Conservation (phyloP, 2,888 invertebrate species). For the Sthenelais limicola region DNA sequence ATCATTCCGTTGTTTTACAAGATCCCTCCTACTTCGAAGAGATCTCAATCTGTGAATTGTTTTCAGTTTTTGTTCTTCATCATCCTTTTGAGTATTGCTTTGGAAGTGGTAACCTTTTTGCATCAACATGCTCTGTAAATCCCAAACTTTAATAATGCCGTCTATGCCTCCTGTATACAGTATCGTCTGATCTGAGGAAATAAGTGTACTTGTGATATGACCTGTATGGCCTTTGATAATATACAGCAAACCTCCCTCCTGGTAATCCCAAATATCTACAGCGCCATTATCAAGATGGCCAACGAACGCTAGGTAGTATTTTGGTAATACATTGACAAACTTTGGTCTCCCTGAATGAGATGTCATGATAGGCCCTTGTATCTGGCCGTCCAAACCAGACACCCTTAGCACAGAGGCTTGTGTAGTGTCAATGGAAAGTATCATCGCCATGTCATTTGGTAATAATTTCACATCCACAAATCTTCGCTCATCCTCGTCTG, state of each 20-base stretch:
- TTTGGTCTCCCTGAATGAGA: constrained; percentile 22
- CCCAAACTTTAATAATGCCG: constrained; percentile 14
- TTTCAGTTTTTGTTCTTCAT: too few species aligned
- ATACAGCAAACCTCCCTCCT: not conserved
- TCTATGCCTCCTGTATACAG: constrained; percentile 20
- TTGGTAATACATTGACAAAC: not conserved
- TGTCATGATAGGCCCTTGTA: constrained; percentile 9
- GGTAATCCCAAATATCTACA: constrained; percentile 25
- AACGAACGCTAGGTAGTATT: constrained; percentile 2
- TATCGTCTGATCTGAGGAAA: not conserved
- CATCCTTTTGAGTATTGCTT: too few species aligned
- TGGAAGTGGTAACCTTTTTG: too few species aligned
- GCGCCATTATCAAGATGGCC: constrained; percentile 10
- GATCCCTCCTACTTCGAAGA: too few species aligned
- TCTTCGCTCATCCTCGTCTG: constrained; percentile 2
- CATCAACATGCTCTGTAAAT: not conserved
- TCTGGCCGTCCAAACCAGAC: not conserved
- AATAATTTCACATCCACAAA: constrained; percentile 30
- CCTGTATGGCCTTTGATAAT: not conserved
- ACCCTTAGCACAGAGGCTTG: not conserved
- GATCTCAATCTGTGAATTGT: too few species aligned
- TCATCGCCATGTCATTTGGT: not conserved
- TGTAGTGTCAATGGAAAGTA: constrained; percentile 8
- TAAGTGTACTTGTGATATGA: constrained; percentile 10
- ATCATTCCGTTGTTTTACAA: too few species aligned